Evolutionary conservation across 2,888 invertebrate genomes (phyloP).

Genomic region (Hecatera dysodea): DNA sequence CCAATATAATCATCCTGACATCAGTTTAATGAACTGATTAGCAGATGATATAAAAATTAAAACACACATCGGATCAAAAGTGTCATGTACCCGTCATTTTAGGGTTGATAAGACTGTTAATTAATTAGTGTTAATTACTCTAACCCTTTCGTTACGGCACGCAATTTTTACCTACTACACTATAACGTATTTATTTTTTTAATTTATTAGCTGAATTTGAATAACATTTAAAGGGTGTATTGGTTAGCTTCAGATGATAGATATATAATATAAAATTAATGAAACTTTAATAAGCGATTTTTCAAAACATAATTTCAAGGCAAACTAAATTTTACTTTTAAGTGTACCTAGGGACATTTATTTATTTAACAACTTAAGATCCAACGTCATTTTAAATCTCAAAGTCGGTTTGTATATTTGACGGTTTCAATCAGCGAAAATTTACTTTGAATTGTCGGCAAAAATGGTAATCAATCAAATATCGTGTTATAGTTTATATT

Average conservation of each 20-base stretch:
- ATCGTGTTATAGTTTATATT: too few relatives aligned
- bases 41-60: constrained; percentile 69
- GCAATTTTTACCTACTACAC: constrained; percentile 6
- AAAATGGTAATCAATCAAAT: too few relatives aligned
- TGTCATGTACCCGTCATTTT: constrained; percentile 83
- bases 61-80: constrained; percentile 80
- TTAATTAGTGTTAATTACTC: constrained; percentile 83
- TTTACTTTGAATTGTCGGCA: too few relatives aligned
- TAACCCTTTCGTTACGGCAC: constrained; percentile 79
- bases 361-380: too few relatives aligned
- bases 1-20: constrained; percentile 53
- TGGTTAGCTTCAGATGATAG: neutral
- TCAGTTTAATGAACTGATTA: constrained; percentile 47
- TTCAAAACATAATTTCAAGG: neutral
- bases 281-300: neutral
- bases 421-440: too few relatives aligned
- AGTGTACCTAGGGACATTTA: too few relatives aligned
- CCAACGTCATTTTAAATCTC: too few relatives aligned
- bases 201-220: neutral
- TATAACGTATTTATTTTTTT: neutral
- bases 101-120: constrained; percentile 78
- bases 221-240: neutral
- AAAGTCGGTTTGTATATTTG: too few relatives aligned
- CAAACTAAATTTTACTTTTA: neutral
- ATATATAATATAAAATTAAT: too few relatives aligned